Base-by-base conservation (phyloP, 2,888 invertebrate species). In the Chrysomela aeneicollis region DNA sequence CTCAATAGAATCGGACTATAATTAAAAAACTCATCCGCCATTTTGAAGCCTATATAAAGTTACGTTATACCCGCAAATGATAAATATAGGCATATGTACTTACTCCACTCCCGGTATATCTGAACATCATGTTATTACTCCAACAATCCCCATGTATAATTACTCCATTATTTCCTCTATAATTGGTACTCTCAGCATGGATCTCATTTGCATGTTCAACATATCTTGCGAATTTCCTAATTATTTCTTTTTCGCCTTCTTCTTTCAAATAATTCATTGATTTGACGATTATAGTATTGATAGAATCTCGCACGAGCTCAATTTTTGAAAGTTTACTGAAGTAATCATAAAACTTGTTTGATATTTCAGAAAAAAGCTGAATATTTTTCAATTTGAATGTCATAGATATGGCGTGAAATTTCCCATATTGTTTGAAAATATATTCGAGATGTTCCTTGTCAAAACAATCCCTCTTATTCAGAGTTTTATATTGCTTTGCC, bases 61-160 rank as follows among this genome's bases (percentile, higher is more conserved):
- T n/a, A n/a, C n/a, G n/a, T n/a, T n/a, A n/a, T n/a, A n/a, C n/a
- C n/a, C n/a, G n/a, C n/a, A n/a, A n/a, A n/a, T n/a, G n/a, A n/a
- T n/a, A n/a, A n/a, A n/a, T n/a, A n/a, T n/a, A n/a, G n/a, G n/a
- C n/a, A n/a, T n/a, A n/a, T n/a, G n/a, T 26, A 26, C 26, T 26
- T 6, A 26, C 26, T 5, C 3, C 22, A 66, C 64, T 64, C 64
- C 73, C 74, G 46, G 73, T 66, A 63, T 77, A 78, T 65, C 73
- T 75, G 62, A 77, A 77, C 67, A 78, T 66, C 58, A 77, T 68
- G 61, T 78, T 78, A 54, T 74, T 73, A 21, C 68, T 70, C 73
- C 74, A 76, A 51, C 70, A 73, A 62, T 78, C 77, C 9, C 77
- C 76, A 64, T 78, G 77, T 22, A 68, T 50, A 47, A 61, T 47